Base-by-base conservation (phyloP, 2,113 vertebrate genomes). In the Trachemys scripta region DNA sequence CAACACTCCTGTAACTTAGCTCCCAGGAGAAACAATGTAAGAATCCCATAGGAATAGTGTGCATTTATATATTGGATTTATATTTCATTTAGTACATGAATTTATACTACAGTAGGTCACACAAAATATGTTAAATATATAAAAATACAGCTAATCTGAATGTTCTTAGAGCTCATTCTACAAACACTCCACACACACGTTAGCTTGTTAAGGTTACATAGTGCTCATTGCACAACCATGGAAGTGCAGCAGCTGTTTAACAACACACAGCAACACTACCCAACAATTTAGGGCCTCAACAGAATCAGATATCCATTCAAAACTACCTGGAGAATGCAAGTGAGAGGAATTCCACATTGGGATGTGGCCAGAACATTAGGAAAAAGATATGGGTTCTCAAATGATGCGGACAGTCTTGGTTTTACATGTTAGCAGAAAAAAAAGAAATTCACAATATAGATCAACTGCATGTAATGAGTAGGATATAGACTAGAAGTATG, bases 1-100 rank as follows among this genome's bases (percentile, higher is more conserved):
- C 94, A 95, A 90, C 50, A 6, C 65, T 89, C 62, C 81, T 92
- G 38, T 87, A 79, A 92, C 72, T 96, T 81, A 82, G 80, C 50
- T 59, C 25, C 11, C 31, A 57, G 42, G 53, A 80, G 88, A 92
- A 56, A 84, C 94, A 96, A 86, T 90, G 69, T 29, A 29, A 89
- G 82, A 94, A 90, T 6, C 3, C 49, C 62, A 47, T 69, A 1
- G 0, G 5, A 90, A 93, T 29, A 62, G 3, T 5, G 6, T 42
- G 19, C 29, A 84, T 92, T 94, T 91, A 13, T n/a, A 89, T 14
- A 86, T 49, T 0, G 1, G 95, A 79, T 83, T 84, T 88, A n/a
- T 57, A 47, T 94, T 95, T 62, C 75, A 88, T 42, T 84, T 57
- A 54, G 69, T 25, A 85, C 80, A 3, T 78, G 56, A 91, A 78